phyloP scores from a whole-genome alignment of 1,140 invertebrate species.

The Hyphantria cunea region DNA sequence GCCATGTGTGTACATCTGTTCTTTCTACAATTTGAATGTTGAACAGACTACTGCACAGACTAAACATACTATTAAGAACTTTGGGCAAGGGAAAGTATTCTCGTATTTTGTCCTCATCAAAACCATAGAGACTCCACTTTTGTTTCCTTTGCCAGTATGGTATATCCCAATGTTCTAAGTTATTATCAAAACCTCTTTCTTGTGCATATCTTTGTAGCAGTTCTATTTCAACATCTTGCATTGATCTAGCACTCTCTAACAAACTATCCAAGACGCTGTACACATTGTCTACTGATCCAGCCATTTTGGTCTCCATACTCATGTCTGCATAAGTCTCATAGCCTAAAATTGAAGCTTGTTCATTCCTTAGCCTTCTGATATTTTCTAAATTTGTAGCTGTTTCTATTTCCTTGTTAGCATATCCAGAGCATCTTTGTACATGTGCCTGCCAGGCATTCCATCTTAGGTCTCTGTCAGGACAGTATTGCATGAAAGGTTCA shows the following conservation, averaged over 20 bases:
- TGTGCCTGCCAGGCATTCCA: slow-evolving; percentile 93
- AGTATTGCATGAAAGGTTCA: slow-evolving; percentile 90
- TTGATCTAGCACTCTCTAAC: slow-evolving; percentile 85
- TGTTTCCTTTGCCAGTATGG: slow-evolving; percentile 92
- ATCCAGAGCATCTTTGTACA: slow-evolving; percentile 86
- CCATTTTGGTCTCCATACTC: slow-evolving; percentile 98
- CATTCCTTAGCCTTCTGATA: slow-evolving; percentile 86
- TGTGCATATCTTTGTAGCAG: slow-evolving; percentile 89
- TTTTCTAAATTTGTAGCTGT: slow-evolving; percentile 90
- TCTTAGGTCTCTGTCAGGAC: slow-evolving; percentile 88
- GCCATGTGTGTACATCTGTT: slow-evolving; percentile 87
- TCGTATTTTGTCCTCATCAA: slow-evolving; percentile 87
- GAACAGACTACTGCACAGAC: slow-evolving; percentile 89
- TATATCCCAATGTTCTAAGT: slow-evolving; percentile 92
- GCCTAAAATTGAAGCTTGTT: slow-evolving; percentile 90
- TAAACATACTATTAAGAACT: slow-evolving; percentile 90
- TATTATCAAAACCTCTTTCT: slow-evolving; percentile 86
- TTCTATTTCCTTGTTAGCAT: slow-evolving; percentile 84
- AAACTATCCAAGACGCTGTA: slow-evolving; percentile 88
- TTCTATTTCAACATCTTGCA: slow-evolving; percentile 89
- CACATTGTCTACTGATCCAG: slow-evolving; percentile 90
- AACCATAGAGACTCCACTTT: slow-evolving; percentile 84
- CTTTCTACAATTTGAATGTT: slow-evolving; percentile 90
- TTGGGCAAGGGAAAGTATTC: slow-evolving; percentile 92
- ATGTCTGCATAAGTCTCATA: slow-evolving; percentile 91